Base-by-base conservation (phyloP, 64 coral and sea anemone genomes). In the Exaiptasia diaphana region DNA sequence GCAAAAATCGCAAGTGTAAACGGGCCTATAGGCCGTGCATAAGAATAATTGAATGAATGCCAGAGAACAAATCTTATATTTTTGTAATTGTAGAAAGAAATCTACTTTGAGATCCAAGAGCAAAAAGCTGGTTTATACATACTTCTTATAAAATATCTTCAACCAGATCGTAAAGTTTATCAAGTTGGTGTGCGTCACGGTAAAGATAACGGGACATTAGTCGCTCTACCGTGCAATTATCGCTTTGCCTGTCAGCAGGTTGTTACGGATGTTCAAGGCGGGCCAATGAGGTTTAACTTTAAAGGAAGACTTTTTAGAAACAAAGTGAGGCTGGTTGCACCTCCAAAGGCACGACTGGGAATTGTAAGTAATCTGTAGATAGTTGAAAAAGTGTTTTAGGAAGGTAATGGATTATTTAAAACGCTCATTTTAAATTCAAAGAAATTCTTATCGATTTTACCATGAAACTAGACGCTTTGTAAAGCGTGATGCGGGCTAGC, bases 201-300 rank as follows among this genome's bases (percentile, higher is more conserved):
- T 14, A 3, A 68, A 14, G 41, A 78, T 5, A 85, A 38, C 31
- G 86, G 91, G 2, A 52, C 53, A 10, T 32, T 94, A 0, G 79
- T 71, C 60, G 75, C 85, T 13, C 86, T 79, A 12, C 91, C 91
- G 4, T 94, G 91, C 22, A 71, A 34, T 46, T 94, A 83, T 29
- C 73, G 22, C 21, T 89, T 94, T 52, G 85, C 79, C 3, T 94
- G 91, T 42, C 74, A 75, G 20, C 91, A 94, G 63, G 69, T 37
- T 73, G 39, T 73, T 8, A 12, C 28, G 11, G 45, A 49, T n/a
- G 69, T 23, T 23, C 17, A 28, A 25, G 44, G 69, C 27, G 36
- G 45, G 69, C 38, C 44, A 41, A 49, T 73, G 73, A 59, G 24
- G n/a, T 94, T 79, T 57, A 76, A 85, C 6, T 37, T 94, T 9